These are phyloP conservation scores for Tiliqua scincoides DNA, from an alignment of 2,113 vertebrate species.

Conservation along the genomic window DNA sequence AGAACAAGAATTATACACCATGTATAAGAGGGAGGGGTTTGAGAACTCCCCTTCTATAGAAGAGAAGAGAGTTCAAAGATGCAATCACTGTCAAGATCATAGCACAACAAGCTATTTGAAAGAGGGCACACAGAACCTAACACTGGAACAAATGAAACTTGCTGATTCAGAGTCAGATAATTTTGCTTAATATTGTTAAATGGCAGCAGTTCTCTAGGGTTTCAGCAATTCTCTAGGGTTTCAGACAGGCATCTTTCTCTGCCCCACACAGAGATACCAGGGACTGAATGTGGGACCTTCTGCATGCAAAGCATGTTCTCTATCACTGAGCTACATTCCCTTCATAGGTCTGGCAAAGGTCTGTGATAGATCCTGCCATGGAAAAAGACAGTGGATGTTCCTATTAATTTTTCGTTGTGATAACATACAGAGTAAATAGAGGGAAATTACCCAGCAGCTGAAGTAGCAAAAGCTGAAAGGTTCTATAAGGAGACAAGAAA, in stretches of 20 bases:
- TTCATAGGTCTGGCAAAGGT: background rate
- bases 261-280: too few relatives aligned
- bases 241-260: too few relatives aligned
- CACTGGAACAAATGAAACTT: background rate
- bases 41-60: too few relatives aligned
- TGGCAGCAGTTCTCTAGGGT: too few relatives aligned
- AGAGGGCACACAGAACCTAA: background rate
- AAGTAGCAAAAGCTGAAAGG: background rate
- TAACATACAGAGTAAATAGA: background rate
- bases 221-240: too few relatives aligned
- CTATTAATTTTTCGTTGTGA: background rate
- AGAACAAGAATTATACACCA: background rate
- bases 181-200: too few relatives aligned
- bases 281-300: too few relatives aligned
- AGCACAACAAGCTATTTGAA: background rate
- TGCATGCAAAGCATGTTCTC: too few relatives aligned
- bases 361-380: background rate
- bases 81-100: background rate
- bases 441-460: background rate
- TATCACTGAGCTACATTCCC: too few relatives aligned
- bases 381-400: background rate
- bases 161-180: too few relatives aligned
- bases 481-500: background rate
- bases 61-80: background rate
- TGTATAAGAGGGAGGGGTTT: background rate